These are phyloP conservation scores for Polypterus senegalus DNA, from an alignment of 2,113 vertebrate species.

Conservation along the genomic window DNA sequence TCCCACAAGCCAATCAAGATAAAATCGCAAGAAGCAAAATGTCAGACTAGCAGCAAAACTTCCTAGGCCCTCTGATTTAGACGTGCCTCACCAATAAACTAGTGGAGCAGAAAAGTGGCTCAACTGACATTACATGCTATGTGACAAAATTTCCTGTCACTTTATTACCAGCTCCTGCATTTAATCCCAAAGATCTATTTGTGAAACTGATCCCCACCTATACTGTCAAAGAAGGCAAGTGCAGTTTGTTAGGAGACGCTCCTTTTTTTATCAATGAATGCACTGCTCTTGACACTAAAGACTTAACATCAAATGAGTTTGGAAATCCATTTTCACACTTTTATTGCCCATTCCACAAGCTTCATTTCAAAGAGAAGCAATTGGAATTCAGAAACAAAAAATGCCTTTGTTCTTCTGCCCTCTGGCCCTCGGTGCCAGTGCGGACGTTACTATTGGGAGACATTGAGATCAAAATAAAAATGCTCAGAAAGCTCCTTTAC, in stretches of 20 bases:
- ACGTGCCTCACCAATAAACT: too few species aligned
- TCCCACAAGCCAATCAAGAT: too few species aligned
- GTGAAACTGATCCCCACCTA: conserved; percentile 41
- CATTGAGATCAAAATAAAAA: conserved; percentile 66
- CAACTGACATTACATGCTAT: too few species aligned
- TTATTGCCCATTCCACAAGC: conserved; percentile 78
- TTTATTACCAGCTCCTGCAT: conserved; percentile 34
- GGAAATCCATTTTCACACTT: conserved; percentile 89
- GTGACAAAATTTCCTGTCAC: too few species aligned
- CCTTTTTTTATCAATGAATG: conserved; percentile 48
- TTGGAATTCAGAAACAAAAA: conserved; percentile 70
- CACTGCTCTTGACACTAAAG: conserved; percentile 75
- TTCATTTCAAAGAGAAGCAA: conserved; percentile 78
- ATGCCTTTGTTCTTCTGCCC: conserved; percentile 87
- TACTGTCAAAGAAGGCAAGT: conserved; percentile 23
- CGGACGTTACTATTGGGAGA: conserved; percentile 71
- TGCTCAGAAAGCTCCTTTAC: conserved; percentile 48
- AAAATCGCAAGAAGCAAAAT: too few species aligned
- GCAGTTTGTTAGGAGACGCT: conserved; percentile 41
- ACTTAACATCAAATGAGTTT: conserved; percentile 92
- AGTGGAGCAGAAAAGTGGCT: too few species aligned
- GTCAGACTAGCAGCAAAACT: too few species aligned
- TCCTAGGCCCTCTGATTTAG: too few species aligned
- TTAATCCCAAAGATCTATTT: conserved; percentile 44
- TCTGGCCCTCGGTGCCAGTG: conserved; percentile 79